Evolutionary conservation across 2,797 vertebrate genomes (phyloP).

Genomic region (Pristis pectinata): DNA sequence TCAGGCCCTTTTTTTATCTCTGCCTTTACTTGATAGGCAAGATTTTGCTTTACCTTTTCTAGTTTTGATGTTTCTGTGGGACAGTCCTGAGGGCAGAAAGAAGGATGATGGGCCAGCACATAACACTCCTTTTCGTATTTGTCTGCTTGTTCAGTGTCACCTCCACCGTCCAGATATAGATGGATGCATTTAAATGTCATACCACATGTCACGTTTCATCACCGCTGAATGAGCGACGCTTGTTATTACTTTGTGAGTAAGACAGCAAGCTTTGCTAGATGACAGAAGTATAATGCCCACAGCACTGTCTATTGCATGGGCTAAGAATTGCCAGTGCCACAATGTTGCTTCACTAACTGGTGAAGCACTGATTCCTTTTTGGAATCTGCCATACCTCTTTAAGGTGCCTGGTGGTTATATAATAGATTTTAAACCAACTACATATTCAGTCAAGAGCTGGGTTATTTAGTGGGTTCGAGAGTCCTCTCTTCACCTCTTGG

Average conservation of each 20-base stretch:
- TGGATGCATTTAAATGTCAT: neutral
- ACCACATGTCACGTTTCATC: neutral
- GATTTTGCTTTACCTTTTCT: neutral
- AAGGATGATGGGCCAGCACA: too few species aligned
- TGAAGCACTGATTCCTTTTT: neutral
- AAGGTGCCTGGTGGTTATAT: neutral
- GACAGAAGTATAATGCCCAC: too few species aligned
- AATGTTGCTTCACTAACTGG: neutral
- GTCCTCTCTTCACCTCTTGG: neutral
- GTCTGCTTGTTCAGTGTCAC: neutral
- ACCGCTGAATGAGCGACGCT: neutral
- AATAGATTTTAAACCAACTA: neutral
- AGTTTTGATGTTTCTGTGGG: neutral
- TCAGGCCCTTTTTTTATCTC: neutral
- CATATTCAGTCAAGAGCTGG: neutral
- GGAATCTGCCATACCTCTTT: neutral
- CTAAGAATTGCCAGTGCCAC: neutral
- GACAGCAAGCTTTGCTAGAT: neutral
- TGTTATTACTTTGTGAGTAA: neutral
- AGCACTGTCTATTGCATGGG: neutral
- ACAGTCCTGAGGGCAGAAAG: neutral
- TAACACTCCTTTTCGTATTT: neutral
- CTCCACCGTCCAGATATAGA: too few species aligned
- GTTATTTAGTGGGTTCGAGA: neutral
- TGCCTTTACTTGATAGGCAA: neutral